Base-by-base conservation (phyloP, 2,888 invertebrate genomes). In the Ectemnius lituratus region DNA sequence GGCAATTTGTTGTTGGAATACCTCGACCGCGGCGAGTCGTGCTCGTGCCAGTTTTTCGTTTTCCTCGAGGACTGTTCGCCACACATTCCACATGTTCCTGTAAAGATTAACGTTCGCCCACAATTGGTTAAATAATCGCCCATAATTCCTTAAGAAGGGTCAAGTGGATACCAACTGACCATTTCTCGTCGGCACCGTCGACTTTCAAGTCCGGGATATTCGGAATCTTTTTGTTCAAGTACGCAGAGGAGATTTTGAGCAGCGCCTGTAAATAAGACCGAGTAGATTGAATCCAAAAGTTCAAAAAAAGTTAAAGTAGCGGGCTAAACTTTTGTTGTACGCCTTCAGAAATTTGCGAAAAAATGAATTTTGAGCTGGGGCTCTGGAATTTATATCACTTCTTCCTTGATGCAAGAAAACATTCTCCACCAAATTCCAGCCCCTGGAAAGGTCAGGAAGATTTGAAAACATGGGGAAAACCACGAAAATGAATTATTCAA, bases 11-110 rank as follows among this genome's bases (percentile, higher is more conserved):
- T 98, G 97, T 89, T 97, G 97, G 91, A 98, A 98, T 20, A 98
- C 96, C 91, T 98, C 98, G 47, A 98, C 97, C 0, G 98, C 98
- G 0, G 98, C 97, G 67, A 98, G 92, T 61, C 98, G 93, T 18
- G 97, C 97, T 78, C 97, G 94, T 14, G 98, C 98, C 84, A 98
- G 91, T 90, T 97, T 97, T 90, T 98, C 98, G 88, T 98, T 97
- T 91, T 98, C 98, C 90, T 98, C 98, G 85, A 99, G 92, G 2
- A 98, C 97, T 0, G 97, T 97, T 80, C 97, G 94, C 98, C 98
- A 99, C n/a, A 98, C 98, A 88, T 96, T 97, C 96, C 97, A 97
- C 94, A 98, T 97, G 89, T 98, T 98, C 96, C 98, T 98, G 86
- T n/a, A 75, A 75, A 49, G 27, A 62, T 37, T 4, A 37, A 37